Evolutionary conservation across 2,888 invertebrate species (phyloP).

Genomic region (Heliconius sara): DNA sequence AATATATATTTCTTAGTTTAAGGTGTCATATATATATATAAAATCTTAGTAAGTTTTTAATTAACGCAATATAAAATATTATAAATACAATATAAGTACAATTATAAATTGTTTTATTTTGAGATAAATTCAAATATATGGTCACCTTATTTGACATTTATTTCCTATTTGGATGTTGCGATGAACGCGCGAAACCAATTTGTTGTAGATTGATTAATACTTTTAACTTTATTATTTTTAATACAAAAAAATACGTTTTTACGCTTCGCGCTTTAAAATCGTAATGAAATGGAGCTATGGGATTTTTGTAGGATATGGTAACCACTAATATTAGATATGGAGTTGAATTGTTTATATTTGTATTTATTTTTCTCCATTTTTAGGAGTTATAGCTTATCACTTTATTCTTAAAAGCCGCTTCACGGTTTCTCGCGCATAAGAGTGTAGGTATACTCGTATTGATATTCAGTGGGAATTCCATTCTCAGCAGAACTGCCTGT

Average conservation of each 20-base stretch:
- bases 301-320: neutral
- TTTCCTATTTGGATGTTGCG: conserved; percentile 27
- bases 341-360: neutral
- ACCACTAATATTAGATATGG: neutral
- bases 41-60: neutral
- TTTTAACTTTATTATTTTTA: conserved; percentile 25
- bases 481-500: too few relatives aligned
- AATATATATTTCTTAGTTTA: too few relatives aligned
- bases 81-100: neutral
- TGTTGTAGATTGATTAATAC: conserved; percentile 31
- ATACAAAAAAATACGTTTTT: conserved; percentile 19
- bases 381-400: neutral
- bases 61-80: neutral
- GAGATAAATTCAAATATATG: neutral
- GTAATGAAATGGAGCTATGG: neutral
- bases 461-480: too few relatives aligned
- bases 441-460: too few relatives aligned
- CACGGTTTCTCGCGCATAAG: neutral
- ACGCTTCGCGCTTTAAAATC: neutral
- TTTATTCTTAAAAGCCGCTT: neutral
- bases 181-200: conserved; percentile 37
- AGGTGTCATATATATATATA: too few relatives aligned
- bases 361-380: too few relatives aligned
- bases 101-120: neutral
- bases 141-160: conserved; percentile 22